Evolutionary conservation across 1,140 invertebrate genomes (phyloP).

Genomic region (Lepidostoma basale): DNA sequence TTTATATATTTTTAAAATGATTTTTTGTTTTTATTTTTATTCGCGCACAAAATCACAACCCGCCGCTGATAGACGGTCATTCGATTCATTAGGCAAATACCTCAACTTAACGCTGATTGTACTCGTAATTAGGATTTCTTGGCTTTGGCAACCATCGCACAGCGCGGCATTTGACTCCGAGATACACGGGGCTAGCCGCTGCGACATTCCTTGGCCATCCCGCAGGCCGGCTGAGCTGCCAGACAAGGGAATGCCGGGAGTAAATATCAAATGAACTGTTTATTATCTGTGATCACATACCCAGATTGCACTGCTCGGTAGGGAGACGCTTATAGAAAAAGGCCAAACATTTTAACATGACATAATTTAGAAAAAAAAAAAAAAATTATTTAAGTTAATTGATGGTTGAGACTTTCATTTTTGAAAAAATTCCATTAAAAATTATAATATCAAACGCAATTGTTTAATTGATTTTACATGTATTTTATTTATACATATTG

Average conservation of each 20-base stretch:
- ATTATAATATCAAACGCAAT: too few species aligned
- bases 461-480: too few species aligned
- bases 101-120: slow-evolving; percentile 13
- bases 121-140: slow-evolving; percentile 18
- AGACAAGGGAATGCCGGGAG: slow-evolving; percentile 29
- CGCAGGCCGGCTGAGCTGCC: background rate
- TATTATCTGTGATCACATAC: slow-evolving; percentile 39
- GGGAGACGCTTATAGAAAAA: background rate
- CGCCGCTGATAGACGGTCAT: too few species aligned
- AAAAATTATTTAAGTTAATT: too few species aligned
- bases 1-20: too few species aligned
- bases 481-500: too few species aligned
- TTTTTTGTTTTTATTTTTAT: too few species aligned
- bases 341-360: too few species aligned
- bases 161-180: slow-evolving; percentile 6
- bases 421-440: too few species aligned
- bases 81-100: slow-evolving; percentile 20
- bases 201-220: slow-evolving; percentile 19
- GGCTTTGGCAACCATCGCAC: background rate
- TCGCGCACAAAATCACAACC: too few species aligned
- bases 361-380: too few species aligned
- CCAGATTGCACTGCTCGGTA: background rate
- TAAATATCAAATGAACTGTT: slow-evolving; percentile 40
- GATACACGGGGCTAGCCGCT: background rate
- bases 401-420: too few species aligned